These are phyloP conservation scores for Hirtodrosophila trivittata DNA, from an alignment of 2,888 invertebrate species.

Conservation along the genomic window DNA sequence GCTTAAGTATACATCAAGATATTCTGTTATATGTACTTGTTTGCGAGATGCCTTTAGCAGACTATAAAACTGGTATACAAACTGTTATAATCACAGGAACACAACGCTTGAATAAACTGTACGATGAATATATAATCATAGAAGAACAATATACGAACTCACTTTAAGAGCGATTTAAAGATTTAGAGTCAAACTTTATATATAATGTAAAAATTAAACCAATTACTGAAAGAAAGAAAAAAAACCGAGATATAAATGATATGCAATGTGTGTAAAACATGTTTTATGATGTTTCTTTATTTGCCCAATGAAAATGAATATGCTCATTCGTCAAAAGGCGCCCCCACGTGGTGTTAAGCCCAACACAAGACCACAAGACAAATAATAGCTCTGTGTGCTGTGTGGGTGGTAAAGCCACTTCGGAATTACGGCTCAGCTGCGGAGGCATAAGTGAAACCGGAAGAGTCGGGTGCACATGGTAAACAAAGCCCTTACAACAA, in stretches of 20 bases:
- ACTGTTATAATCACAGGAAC: conserved; percentile 10
- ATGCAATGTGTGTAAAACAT: no score
- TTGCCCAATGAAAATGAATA: conserved; percentile 60
- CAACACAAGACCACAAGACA: conserved; percentile 16
- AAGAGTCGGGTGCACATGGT: conserved; percentile 18
- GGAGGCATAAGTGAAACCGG: conserved; percentile 25
- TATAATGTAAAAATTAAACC: no score
- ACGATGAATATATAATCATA: background rate
- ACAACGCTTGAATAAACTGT: background rate
- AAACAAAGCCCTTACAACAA: conserved; percentile 50
- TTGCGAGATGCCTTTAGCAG: no score
- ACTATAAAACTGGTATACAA: background rate
- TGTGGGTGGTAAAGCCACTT: conserved; percentile 22
- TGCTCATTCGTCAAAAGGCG: conserved; percentile 21
- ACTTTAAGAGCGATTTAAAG: no score
- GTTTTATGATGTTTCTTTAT: conserved; percentile 19
- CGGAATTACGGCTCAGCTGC: conserved; percentile 34
- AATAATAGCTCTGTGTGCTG: conserved; percentile 19
- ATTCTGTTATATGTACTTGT: no score
- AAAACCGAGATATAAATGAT: background rate
- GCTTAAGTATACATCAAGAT: no score
- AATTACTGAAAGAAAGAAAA: background rate
- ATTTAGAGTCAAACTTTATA: no score
- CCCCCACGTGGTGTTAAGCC: conserved; percentile 41
- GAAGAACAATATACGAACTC: background rate